Base-by-base conservation (phyloP, 2,888 invertebrate genomes). In the Lapara coniferarum region DNA sequence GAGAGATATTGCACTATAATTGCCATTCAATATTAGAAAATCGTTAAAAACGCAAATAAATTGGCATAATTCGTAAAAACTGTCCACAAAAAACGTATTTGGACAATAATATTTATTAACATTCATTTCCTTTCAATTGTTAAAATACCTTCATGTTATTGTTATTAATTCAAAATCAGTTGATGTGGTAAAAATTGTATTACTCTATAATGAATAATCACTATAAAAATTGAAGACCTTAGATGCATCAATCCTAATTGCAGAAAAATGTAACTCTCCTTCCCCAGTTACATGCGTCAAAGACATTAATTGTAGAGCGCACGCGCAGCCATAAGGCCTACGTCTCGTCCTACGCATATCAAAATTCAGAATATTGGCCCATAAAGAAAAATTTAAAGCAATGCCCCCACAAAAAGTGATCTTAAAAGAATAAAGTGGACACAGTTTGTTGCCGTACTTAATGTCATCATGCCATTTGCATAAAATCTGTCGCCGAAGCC, bases 391-490 rank as follows among this genome's bases (percentile, higher is more conserved):
- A 68, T 70, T 71, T 68, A 58, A 66, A 72, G 71, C 66, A 70
- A 72, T 68, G 66, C 66, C 44, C 66, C 70, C 69, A 69, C 75
- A 70, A 76, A 75, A 75, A 66, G 51, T 19, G 30, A 68, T 70
- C 71, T 70, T 71, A 77, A 82, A 85, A 80, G 87, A 87, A 87
- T 78, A 78, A 88, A 83, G 80, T 79, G 83, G 81, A 81, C 85
- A 81, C 89, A 86, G 84, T 88, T 89, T 87, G 87, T 81, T 79
- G 77, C 86, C 85, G 85, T 81, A 87, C 86, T 89, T 89, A 88
- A 89, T 83, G 84, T 82, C 84, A 85, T 85, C 79, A 85, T 86
- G 81, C 77, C 81, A 92, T 92, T 92, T 92, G 89, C 93, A 93
- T 92, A 91, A 92, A 91, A 89, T 86, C 86, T 82, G 84, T 83